phyloP scores from a whole-genome alignment of 2,113 vertebrate species.

The Origma solitaria region DNA sequence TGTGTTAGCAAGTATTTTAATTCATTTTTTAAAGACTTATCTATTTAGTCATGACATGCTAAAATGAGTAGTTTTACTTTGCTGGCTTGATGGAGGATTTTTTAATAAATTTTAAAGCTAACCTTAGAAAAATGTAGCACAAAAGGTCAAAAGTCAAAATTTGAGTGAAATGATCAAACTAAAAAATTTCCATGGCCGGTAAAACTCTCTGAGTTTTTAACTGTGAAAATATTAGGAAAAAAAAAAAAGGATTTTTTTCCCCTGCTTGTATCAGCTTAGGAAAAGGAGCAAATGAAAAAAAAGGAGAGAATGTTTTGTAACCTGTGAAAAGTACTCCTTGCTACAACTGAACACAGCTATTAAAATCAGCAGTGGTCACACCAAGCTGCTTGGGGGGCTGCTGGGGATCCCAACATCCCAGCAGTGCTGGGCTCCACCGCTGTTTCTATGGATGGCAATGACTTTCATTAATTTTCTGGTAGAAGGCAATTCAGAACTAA shows the following conservation, averaged over 20 bases:
- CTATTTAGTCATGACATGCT: neutral
- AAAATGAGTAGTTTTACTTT: neutral
- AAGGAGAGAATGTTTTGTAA: neutral
- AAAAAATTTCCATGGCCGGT: neutral
- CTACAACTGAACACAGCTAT: neutral
- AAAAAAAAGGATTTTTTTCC: neutral
- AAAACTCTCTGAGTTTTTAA: neutral
- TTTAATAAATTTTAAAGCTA: neutral
- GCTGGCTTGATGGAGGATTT: neutral
- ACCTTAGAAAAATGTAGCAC: neutral
- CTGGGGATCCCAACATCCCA: neutral
- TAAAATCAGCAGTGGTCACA: neutral
- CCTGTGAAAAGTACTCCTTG: neutral
- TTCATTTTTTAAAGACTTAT: neutral
- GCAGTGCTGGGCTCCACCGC: neutral
- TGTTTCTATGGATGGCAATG: neutral
- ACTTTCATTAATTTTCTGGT: neutral
- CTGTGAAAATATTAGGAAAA: neutral
- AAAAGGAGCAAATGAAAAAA: neutral
- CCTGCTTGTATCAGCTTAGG: neutral
- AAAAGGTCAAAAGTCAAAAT: neutral
- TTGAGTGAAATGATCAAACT: neutral
- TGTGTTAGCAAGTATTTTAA: neutral
- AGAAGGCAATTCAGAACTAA: neutral
- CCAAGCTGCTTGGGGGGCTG: neutral